Percentiles rank a stretch among this genome's conserved stretches.
Evolutionary conservation across 2,888 invertebrate species (phyloP).

Genomic region (Mesochorus sp.): DNA sequence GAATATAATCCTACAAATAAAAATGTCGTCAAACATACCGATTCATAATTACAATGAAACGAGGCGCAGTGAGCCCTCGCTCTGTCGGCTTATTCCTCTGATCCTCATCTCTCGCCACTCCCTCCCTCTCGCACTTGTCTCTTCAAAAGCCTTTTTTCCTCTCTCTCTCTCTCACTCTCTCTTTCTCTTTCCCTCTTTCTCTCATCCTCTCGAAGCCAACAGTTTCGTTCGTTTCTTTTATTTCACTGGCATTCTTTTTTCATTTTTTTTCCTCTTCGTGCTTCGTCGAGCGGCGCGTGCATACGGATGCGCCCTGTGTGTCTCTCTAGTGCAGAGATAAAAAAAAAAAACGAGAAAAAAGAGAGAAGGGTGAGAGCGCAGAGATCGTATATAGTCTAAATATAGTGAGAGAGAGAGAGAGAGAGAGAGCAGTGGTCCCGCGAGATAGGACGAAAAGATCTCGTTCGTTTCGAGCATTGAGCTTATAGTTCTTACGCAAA

Average conservation of each 20-base stretch:
- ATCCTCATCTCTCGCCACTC: constrained; percentile 47
- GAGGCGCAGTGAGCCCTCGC: constrained; percentile 1
- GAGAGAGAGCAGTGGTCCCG: too few species aligned
- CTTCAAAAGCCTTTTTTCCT: constrained; percentile 4
- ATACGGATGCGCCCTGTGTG: constrained; percentile 4
- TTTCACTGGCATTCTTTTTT: constrained; percentile 8
- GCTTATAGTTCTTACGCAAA: constrained; percentile 58
- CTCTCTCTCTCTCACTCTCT: background rate
- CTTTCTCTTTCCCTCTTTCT: background rate
- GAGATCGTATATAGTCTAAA: constrained; percentile 15
- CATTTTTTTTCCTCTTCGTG: constrained; percentile 24
- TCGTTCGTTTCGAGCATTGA: constrained; percentile 23
- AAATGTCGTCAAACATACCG: constrained; percentile 20
- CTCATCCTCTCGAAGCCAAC: background rate
- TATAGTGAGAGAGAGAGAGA: too few species aligned
- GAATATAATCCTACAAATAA: background rate
- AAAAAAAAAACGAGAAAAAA: constrained; percentile 30
- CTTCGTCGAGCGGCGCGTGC: constrained; percentile 40
- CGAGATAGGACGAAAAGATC: background rate
- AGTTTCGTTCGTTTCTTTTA: constrained; percentile 21
- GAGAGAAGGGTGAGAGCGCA: too few species aligned
- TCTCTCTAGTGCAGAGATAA: constrained; percentile 30
- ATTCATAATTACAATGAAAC: constrained; percentile 38
- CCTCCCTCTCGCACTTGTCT: constrained; percentile 56
- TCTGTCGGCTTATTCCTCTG: constrained; percentile 52